These are phyloP conservation scores for Drosophila insularis DNA, from an alignment of 1,140 invertebrate species.

Conservation along the genomic window DNA sequence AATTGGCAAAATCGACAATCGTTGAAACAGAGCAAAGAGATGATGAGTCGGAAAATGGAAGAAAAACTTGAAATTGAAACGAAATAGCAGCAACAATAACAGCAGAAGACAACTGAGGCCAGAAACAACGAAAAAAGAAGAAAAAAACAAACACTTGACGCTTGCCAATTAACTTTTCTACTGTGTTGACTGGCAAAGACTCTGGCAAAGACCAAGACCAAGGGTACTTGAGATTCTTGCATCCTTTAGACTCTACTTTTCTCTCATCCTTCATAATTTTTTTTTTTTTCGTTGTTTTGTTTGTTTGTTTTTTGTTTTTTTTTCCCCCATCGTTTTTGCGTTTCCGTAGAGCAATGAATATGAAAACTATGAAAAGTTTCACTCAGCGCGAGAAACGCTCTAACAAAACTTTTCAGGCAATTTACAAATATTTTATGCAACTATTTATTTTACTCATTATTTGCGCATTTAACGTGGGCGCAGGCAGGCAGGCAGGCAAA, in stretches of 20 bases:
- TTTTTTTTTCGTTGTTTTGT: not conserved
- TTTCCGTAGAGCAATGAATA: conserved; percentile 46
- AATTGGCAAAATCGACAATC: not conserved
- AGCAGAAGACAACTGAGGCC: not conserved
- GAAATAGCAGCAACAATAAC: not conserved
- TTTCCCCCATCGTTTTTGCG: conserved; percentile 4
- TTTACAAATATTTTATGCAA: conserved; percentile 66
- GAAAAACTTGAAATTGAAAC: not conserved
- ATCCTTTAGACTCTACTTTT: not conserved
- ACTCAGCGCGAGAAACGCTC: conserved; percentile 29
- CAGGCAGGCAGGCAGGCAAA: conserved; percentile 3
- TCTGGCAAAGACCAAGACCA: not conserved
- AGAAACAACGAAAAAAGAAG: not conserved
- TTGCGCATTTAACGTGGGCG: conserved; percentile 56
- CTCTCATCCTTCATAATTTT: not conserved
- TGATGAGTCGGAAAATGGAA: conserved; percentile 16
- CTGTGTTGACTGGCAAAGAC: conserved; percentile 41
- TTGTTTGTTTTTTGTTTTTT: not conserved
- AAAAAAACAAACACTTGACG: conserved; percentile 13
- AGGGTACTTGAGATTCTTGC: not conserved
- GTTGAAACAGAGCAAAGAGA: not conserved
- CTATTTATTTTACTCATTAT: conserved; percentile 66
- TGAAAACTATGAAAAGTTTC: conserved; percentile 62
- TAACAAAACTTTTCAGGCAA: conserved; percentile 54
- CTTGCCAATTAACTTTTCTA: conserved; percentile 56